Conservation (phyloP, 1,140 invertebrate genomes). For the Potamilus streckersoni region DNA sequence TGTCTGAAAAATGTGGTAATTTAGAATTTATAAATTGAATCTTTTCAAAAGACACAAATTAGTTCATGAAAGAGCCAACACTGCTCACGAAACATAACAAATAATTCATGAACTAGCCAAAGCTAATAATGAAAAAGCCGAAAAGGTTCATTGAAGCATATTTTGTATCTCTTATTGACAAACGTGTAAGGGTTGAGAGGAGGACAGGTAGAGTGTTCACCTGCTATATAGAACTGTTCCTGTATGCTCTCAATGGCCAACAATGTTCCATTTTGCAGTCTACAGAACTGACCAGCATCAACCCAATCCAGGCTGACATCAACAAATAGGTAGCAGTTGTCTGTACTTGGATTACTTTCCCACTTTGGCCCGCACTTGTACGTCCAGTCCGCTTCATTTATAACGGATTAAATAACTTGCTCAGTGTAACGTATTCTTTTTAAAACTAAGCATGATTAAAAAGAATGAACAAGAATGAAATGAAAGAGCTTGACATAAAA, state of each 20-base stretch:
- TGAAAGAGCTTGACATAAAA: too few species aligned
- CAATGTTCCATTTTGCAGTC: constrained; percentile 33
- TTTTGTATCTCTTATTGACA: background rate
- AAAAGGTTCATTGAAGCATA: background rate
- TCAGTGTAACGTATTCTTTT: too few species aligned
- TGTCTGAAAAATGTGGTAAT: too few species aligned
- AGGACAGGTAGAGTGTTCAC: constrained; percentile 9
- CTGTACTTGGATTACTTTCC: constrained; percentile 13
- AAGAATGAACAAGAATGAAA: too few species aligned
- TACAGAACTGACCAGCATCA: constrained; percentile 36
- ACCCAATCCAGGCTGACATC: constrained; percentile 29
- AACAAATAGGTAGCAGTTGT: constrained; percentile 22
- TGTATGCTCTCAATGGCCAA: constrained; percentile 39
- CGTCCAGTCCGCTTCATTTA: constrained; percentile 16
- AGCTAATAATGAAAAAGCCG: background rate
- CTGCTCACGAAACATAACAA: background rate
- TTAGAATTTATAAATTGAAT: too few species aligned
- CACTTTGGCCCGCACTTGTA: constrained; percentile 15
- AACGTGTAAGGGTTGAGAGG: background rate
- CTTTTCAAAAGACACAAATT: too few species aligned
- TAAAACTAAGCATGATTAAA: too few species aligned
- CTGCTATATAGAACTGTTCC: constrained; percentile 40
- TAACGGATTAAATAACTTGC: too few species aligned
- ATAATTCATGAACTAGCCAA: background rate
- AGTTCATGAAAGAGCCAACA: too few species aligned